Percentiles rank a stretch among this genome's conserved stretches.
Conservation (phyloP, 2,888 invertebrate species). For the Standfussiana lucernea region DNA sequence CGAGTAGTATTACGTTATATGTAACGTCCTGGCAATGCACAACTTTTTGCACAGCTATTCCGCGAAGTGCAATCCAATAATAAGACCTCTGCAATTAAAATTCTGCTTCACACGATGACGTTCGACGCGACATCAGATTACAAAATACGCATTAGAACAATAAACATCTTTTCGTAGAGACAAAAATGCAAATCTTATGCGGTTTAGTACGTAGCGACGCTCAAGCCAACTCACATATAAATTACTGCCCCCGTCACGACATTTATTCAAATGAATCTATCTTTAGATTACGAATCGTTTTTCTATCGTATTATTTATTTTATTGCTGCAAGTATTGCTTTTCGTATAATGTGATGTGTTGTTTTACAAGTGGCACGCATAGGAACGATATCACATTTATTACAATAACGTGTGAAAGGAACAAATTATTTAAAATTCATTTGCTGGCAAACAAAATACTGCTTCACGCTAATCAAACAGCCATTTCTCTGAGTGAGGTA, state of each 20-base stretch:
- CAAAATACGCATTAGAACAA: constrained; percentile 70
- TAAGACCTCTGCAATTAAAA: constrained; percentile 61
- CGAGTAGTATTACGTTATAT: constrained; percentile 59
- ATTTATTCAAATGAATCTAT: constrained; percentile 77
- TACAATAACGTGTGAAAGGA: constrained; percentile 51
- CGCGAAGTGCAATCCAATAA: neutral
- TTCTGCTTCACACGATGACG: constrained; percentile 69
- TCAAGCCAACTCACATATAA: constrained; percentile 73
- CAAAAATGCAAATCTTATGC: constrained; percentile 81
- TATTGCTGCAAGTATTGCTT: constrained; percentile 54
- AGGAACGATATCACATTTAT: constrained; percentile 42
- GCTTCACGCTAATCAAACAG: constrained; percentile 75
- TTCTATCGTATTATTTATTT: constrained; percentile 66
- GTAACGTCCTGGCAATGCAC: constrained; percentile 49
- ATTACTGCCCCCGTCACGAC: constrained; percentile 79
- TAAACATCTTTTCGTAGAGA: constrained; percentile 70
- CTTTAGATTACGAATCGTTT: constrained; percentile 70
- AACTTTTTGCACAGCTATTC: constrained; percentile 30
- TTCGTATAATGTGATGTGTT: constrained; percentile 47
- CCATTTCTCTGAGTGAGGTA: constrained; percentile 72
- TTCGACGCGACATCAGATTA: constrained; percentile 67
- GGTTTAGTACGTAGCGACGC: constrained; percentile 75
- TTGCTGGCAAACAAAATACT: constrained; percentile 65
- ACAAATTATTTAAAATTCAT: constrained; percentile 61
- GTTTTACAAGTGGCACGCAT: constrained; percentile 46